Evolutionary conservation across 2,797 vertebrate species (phyloP).

Genomic region (Australoheros facetus): DNA sequence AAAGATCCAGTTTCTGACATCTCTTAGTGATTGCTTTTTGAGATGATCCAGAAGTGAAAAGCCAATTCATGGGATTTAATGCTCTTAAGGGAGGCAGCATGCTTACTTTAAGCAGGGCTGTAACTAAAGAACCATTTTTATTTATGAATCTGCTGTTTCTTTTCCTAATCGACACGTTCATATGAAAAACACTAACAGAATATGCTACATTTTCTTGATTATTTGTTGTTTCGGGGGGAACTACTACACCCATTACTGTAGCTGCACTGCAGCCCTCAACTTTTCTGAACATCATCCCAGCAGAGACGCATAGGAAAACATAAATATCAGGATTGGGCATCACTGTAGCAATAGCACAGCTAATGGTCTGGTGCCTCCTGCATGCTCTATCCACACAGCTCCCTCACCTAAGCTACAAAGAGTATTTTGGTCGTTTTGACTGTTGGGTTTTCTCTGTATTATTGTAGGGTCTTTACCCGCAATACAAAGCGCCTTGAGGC

Average conservation of each 20-base stretch:
- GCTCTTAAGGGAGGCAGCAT: neutral
- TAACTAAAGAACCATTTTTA: neutral
- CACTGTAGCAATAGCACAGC: no score
- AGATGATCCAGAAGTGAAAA: conserved; percentile 15
- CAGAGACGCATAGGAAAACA: neutral
- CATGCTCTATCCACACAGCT: neutral
- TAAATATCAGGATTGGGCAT: neutral
- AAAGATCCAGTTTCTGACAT: neutral
- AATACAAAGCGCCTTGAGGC: no score
- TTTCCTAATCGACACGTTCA: neutral
- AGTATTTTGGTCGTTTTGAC: no score
- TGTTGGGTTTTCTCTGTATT: no score
- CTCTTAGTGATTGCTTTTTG: neutral
- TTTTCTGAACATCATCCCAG: no score
- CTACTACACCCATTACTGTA: neutral
- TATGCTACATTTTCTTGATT: neutral
- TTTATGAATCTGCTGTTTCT: neutral
- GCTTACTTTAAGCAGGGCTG: neutral
- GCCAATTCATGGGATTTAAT: neutral
- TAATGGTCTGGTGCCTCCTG: neutral
- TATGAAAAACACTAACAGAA: neutral
- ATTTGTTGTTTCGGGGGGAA: conserved; percentile 1
- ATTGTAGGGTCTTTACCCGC: no score
- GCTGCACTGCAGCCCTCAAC: no score
- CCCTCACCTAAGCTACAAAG: neutral